A percentile compares a stretch with the other conserved stretches of the same genome.
phyloP scores from a whole-genome alignment of 1,140 invertebrate genomes.

The Danaus melanippus region DNA sequence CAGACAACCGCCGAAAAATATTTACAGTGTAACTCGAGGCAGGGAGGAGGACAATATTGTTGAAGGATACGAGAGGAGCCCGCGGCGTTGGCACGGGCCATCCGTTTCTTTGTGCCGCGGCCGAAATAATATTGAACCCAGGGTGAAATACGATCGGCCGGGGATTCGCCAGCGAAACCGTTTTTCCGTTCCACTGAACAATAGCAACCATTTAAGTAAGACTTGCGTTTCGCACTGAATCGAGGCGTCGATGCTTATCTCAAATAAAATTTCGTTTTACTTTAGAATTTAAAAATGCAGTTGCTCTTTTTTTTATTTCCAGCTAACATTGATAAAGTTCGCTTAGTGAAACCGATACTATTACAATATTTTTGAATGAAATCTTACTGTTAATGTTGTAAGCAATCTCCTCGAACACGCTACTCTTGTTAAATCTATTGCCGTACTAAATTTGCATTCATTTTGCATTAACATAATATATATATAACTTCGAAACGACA shows the following conservation, averaged over 20 bases:
- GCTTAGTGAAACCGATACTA: too few species aligned
- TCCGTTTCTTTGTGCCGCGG: slow-evolving; percentile 61
- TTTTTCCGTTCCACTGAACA: slow-evolving; percentile 63
- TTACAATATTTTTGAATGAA: slow-evolving; percentile 8
- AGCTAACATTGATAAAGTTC: too few species aligned
- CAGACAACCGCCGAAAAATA: slow-evolving; percentile 65
- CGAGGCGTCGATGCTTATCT: slow-evolving; percentile 28
- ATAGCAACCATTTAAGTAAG: slow-evolving; percentile 55
- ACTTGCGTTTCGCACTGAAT: slow-evolving; percentile 35
- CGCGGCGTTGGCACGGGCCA: slow-evolving; percentile 51
- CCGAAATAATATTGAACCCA: slow-evolving; percentile 68
- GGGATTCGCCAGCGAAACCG: slow-evolving; percentile 49
- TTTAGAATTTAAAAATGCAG: slow-evolving; percentile 1
- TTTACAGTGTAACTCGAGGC: slow-evolving; percentile 67
- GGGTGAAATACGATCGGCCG: slow-evolving; percentile 64
- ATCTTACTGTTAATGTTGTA: slow-evolving; percentile 30
- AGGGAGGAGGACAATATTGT: slow-evolving; percentile 65
- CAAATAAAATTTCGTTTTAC: slow-evolving; percentile 8
- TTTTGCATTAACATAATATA: slow-evolving; percentile 52
- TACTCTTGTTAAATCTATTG: slow-evolving; percentile 49
- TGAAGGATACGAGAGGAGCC: slow-evolving; percentile 49
- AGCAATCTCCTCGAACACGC: slow-evolving; percentile 30
- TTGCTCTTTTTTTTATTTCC: too few species aligned
- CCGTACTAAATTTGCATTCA: slow-evolving; percentile 54
- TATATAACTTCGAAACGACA: slow-evolving; percentile 50